A percentile compares a stretch with the other conserved stretches of the same genome.
Evolutionary conservation across 2,888 invertebrate species (phyloP).

Genomic region (Leuctra nigra): DNA sequence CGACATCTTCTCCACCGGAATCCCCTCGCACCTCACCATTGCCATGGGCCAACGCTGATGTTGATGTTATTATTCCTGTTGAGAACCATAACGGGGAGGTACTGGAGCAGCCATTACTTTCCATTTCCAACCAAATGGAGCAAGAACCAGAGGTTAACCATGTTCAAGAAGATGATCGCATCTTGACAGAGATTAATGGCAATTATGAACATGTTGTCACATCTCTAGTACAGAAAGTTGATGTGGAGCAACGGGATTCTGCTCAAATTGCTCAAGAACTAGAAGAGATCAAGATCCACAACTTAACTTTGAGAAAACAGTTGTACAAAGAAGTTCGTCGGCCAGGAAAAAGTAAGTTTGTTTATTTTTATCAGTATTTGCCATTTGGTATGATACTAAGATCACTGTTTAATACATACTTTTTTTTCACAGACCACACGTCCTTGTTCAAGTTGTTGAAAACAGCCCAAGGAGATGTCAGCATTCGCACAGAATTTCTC

Average conservation of each 20-base stretch:
- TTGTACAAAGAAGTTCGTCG: not conserved
- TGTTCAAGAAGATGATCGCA: not conserved
- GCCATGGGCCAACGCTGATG: constrained; percentile 33
- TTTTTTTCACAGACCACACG: not conserved
- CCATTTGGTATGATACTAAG: too few relatives aligned
- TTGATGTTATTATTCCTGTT: not conserved
- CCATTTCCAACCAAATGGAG: too few relatives aligned
- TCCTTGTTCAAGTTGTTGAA: not conserved
- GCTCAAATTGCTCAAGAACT: not conserved
- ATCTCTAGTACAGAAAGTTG: too few relatives aligned
- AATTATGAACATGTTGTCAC: too few relatives aligned
- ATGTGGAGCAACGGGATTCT: not conserved
- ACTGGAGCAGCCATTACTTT: not conserved
- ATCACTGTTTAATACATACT: too few relatives aligned
- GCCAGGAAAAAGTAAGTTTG: not conserved
- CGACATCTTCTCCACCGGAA: constrained; percentile 29
- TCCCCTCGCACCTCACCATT: constrained; percentile 33
- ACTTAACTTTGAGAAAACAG: not conserved
- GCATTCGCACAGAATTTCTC: not conserved
- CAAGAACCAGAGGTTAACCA: too few relatives aligned
- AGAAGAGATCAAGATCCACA: not conserved
- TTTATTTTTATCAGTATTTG: too few relatives aligned
- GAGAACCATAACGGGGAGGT: not conserved
- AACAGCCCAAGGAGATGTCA: not conserved
- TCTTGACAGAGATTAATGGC: not conserved